Evolutionary conservation across 2,113 vertebrate genomes (phyloP).

Genomic region (Crotalus horridus): DNA sequence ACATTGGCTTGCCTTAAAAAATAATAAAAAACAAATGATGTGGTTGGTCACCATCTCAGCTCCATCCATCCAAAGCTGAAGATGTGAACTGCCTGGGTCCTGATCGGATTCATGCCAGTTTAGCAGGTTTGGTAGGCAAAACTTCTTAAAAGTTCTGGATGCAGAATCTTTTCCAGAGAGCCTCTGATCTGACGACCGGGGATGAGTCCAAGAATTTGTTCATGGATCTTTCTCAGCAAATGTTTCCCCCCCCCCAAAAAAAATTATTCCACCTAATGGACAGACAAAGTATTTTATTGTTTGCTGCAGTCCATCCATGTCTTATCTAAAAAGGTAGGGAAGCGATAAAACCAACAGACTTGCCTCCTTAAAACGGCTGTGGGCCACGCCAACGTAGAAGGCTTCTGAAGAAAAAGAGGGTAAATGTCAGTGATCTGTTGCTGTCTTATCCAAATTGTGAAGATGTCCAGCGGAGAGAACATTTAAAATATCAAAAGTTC

Average conservation of each 20-base stretch:
- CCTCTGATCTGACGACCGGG: background rate
- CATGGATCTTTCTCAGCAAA: background rate
- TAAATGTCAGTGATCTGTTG: background rate
- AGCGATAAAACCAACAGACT: background rate
- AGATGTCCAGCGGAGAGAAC: background rate
- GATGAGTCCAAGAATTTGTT: background rate
- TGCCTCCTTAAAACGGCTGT: background rate
- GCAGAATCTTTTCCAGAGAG: background rate
- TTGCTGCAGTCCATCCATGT: background rate
- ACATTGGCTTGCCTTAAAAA: background rate
- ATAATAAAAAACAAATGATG: too few relatives aligned
- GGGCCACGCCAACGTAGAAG: background rate
- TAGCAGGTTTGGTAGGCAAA: background rate
- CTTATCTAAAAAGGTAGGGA: background rate
- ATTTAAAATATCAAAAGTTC: background rate
- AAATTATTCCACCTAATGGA: background rate
- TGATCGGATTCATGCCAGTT: background rate
- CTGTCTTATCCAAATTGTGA: background rate
- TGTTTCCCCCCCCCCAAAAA: background rate
- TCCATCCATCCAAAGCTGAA: background rate
- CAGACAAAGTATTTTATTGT: background rate
- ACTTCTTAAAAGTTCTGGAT: background rate
- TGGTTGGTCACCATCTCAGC: background rate
- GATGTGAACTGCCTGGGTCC: background rate
- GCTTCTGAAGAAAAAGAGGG: background rate